Conservation (phyloP, 2,113 vertebrate genomes). For the Barbus barbus region DNA sequence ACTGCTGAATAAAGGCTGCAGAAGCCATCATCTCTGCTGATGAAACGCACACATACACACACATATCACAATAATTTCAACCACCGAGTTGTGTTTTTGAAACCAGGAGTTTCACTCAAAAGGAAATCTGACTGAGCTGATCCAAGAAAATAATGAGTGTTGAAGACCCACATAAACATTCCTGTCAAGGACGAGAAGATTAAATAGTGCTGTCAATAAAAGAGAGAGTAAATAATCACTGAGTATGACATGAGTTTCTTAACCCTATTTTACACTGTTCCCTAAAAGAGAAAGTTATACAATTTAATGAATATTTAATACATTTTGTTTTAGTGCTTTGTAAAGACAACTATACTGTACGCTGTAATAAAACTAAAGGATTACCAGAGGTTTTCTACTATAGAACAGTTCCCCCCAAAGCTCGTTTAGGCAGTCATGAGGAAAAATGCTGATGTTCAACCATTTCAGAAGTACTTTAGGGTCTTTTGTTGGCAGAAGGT, state of each 20-base stretch:
- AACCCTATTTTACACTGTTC: no score
- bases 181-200: background rate
- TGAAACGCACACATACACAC: background rate
- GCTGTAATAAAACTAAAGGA: background rate
- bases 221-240: background rate
- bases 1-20: background rate
- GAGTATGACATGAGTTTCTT: no score
- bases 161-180: background rate
- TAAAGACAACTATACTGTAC: background rate
- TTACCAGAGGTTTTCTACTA: background rate
- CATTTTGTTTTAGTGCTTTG: background rate
- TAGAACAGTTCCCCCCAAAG: background rate
- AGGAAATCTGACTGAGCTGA: background rate
- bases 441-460: background rate
- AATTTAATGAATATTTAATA: background rate
- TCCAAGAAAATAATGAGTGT: background rate
- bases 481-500: background rate
- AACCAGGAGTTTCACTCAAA: background rate
- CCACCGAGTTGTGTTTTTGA: background rate
- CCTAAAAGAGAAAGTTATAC: background rate
- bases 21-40: background rate
- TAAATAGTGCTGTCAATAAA: background rate
- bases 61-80: background rate
- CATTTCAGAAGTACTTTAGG: constrained; percentile 2
- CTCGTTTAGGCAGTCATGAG: background rate